phyloP scores from a whole-genome alignment of 2,888 invertebrate genomes.

The Pseudococcus jackbeardsleyi region DNA sequence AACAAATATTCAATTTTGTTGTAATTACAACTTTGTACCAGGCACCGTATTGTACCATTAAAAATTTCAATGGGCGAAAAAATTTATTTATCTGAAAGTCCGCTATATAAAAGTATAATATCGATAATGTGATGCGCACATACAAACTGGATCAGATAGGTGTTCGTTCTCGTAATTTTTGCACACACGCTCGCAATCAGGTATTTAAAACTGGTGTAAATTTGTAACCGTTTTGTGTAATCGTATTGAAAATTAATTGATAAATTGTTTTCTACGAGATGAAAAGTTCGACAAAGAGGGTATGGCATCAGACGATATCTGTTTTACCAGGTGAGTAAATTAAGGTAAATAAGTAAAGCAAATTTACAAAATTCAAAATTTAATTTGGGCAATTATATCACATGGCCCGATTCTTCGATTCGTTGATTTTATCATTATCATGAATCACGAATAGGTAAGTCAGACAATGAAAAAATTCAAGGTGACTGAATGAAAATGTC shows the following conservation, averaged over 20 bases:
- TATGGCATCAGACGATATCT: conserved; percentile 6
- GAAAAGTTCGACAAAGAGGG: background rate
- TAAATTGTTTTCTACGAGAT: background rate
- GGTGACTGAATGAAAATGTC: too few relatives aligned
- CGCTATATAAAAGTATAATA: background rate
- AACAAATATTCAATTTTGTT: background rate
- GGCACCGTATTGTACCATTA: background rate
- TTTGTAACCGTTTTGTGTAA: background rate
- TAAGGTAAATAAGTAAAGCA: background rate
- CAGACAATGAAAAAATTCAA: too few relatives aligned
- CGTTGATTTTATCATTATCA: too few relatives aligned
- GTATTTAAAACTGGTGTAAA: background rate
- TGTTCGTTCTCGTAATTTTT: background rate
- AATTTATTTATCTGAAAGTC: background rate
- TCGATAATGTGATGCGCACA: background rate
- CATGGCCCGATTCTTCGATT: too few relatives aligned
- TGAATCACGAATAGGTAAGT: too few relatives aligned
- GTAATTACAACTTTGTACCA: background rate
- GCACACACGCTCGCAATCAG: too few relatives aligned
- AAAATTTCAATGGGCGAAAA: background rate
- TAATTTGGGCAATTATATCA: too few relatives aligned
- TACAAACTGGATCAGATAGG: background rate
- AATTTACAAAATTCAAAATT: too few relatives aligned
- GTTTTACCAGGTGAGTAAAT: background rate
- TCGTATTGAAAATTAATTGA: background rate